phyloP scores from a whole-genome alignment of 2,888 invertebrate species.

The Hirudinaria manillensis region DNA sequence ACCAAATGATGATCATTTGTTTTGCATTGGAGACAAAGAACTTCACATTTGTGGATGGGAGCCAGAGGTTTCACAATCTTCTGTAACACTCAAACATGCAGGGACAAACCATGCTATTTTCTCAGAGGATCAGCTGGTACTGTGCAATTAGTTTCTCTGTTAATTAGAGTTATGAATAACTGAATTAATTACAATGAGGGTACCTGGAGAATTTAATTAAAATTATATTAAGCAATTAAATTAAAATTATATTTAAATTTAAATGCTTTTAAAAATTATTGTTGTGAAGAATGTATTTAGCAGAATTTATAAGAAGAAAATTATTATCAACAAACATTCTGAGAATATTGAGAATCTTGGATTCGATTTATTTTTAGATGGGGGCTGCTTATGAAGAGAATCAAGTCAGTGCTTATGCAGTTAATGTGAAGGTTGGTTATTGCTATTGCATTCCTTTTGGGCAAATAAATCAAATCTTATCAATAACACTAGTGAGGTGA shows the following conservation, averaged over 20 bases:
- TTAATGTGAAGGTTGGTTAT: conserved; percentile 28
- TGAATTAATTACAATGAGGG: no score
- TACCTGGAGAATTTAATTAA: no score
- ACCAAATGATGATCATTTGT: conserved; percentile 80
- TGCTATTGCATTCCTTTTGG: no score
- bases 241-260: no score
- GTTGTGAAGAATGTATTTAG: no score
- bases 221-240: no score
- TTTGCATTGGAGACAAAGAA: conserved; percentile 74
- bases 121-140: conserved; percentile 76
- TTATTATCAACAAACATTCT: no score
- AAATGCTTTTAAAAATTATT: no score
- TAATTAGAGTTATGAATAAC: not conserved
- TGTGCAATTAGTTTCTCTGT: conserved; percentile 42
- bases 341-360: no score
- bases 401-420: conserved; percentile 21
- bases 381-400: conserved; percentile 22
- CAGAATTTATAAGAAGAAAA: no score
- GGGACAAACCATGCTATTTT: conserved; percentile 79
- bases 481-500: no score
- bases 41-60: conserved; percentile 91
- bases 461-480: no score
- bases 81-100: conserved; percentile 75
- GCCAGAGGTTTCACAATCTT: conserved; percentile 76
- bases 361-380: conserved; percentile 13